A percentile compares a stretch with the other conserved stretches of the same genome.
Conservation (phyloP, 2,797 vertebrate genomes). For the Pseudocheirus occidentalis region DNA sequence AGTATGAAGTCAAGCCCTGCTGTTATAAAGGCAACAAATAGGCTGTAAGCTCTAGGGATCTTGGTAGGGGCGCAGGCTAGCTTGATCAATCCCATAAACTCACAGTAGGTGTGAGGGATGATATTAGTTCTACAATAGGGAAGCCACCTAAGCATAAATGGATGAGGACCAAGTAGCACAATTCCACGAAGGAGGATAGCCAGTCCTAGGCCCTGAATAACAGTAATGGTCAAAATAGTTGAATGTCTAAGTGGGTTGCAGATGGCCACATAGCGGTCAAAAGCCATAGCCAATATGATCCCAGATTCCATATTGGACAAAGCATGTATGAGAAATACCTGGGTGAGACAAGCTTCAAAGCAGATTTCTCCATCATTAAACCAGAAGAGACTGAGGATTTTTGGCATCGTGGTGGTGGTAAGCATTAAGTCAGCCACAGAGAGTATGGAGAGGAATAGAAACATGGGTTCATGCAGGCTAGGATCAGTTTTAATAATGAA, state of each 20-base stretch:
- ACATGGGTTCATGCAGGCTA: constrained; percentile 85
- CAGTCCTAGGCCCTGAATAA: neutral
- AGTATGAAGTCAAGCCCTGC: constrained; percentile 59
- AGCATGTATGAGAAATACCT: constrained; percentile 84
- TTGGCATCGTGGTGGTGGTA: constrained; percentile 83
- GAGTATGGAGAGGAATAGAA: constrained; percentile 84
- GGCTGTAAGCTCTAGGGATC: constrained; percentile 79
- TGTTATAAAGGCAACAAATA: constrained; percentile 52
- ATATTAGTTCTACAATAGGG: neutral
- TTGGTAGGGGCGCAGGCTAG: constrained; percentile 79
- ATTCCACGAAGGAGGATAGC: neutral
- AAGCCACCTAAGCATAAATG: neutral
- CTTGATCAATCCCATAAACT: constrained; percentile 83
- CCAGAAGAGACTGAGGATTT: constrained; percentile 82
- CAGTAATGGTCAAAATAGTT: neutral
- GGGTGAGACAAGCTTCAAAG: constrained; percentile 82
- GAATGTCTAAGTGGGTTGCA: neutral
- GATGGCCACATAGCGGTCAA: neutral
- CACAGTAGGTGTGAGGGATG: constrained; percentile 75
- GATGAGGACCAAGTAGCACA: neutral
- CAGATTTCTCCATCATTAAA: constrained; percentile 77
- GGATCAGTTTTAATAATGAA: constrained; percentile 1
- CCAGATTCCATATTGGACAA: constrained; percentile 81
- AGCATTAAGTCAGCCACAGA: constrained; percentile 82
- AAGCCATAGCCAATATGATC: constrained; percentile 74